A percentile compares a stretch with the other conserved stretches of the same genome.
Conservation (phyloP, 2,888 invertebrate species). For the Drosophila colorata region DNA sequence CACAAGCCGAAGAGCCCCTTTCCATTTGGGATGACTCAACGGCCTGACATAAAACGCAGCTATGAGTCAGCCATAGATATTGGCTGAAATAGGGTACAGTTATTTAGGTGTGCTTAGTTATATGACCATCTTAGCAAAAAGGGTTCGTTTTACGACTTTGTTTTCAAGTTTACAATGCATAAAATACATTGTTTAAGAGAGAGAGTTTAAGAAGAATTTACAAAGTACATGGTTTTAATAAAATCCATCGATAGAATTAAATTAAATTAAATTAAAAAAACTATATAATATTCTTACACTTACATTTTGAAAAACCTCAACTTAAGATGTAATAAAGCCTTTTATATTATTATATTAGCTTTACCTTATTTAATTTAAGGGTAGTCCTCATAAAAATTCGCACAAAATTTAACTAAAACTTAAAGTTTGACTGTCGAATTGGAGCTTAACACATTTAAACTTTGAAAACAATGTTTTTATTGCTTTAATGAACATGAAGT, state of each 20-base stretch:
- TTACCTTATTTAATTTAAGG: neutral
- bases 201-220: neutral
- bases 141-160: conserved; percentile 60
- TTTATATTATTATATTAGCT: neutral
- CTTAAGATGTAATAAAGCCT: too few species aligned
- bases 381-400: neutral
- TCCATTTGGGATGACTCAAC: conserved; percentile 23
- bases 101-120: conserved; percentile 50
- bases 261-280: too few species aligned
- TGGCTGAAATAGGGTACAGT: conserved; percentile 26
- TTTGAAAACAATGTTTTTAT: conserved; percentile 4
- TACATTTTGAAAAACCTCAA: too few species aligned
- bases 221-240: conserved; percentile 1
- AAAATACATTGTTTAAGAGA: conserved; percentile 25
- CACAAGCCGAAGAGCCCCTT: conserved; percentile 10
- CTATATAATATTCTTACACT: too few species aligned
- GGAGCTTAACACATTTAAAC: conserved; percentile 1
- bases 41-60: conserved; percentile 22
- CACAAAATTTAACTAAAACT: conserved; percentile 1
- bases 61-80: conserved; percentile 39
- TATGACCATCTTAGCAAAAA: conserved; percentile 39
- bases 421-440: conserved; percentile 32
- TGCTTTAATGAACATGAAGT: conserved; percentile 53
- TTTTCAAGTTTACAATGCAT: conserved; percentile 50
- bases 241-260: too few species aligned